These are phyloP conservation scores for Megatriorchis doriae DNA, from an alignment of 2,113 vertebrate species.

Conservation along the genomic window DNA sequence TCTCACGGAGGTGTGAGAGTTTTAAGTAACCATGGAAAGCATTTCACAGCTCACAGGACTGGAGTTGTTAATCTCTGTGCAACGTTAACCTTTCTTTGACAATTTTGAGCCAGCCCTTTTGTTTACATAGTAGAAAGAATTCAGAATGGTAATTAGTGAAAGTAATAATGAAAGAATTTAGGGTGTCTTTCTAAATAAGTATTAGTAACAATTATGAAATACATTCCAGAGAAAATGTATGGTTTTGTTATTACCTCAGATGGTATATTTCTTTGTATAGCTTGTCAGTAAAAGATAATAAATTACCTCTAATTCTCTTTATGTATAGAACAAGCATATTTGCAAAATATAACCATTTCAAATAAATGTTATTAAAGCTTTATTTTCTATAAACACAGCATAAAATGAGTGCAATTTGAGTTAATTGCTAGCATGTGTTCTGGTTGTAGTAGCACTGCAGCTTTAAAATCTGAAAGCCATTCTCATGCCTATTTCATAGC, in stretches of 20 bases:
- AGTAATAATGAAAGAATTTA: background rate
- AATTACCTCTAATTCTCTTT: background rate
- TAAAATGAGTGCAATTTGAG: background rate
- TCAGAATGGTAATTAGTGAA: background rate
- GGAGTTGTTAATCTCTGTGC: background rate
- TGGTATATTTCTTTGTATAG: background rate
- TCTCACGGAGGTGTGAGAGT: background rate
- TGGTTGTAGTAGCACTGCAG: background rate
- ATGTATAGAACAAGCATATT: background rate
- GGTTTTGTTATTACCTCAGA: background rate
- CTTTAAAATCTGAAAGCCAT: background rate
- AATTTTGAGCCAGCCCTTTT: background rate
- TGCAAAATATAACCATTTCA: background rate
- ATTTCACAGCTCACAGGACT: background rate
- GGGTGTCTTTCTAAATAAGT: background rate
- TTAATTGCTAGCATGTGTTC: constrained; percentile 10
- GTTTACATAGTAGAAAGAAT: background rate
- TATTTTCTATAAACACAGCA: background rate
- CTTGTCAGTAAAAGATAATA: background rate
- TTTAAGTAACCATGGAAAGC: background rate
- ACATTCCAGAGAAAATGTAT: background rate
- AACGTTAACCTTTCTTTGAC: background rate
- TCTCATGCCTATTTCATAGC: background rate
- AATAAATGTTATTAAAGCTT: background rate
- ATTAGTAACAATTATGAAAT: background rate